Evolutionary conservation across 2,797 vertebrate species (phyloP), one percentile per base, ranked within the genome.

Genomic region (Hybognathus amarus): DNA sequence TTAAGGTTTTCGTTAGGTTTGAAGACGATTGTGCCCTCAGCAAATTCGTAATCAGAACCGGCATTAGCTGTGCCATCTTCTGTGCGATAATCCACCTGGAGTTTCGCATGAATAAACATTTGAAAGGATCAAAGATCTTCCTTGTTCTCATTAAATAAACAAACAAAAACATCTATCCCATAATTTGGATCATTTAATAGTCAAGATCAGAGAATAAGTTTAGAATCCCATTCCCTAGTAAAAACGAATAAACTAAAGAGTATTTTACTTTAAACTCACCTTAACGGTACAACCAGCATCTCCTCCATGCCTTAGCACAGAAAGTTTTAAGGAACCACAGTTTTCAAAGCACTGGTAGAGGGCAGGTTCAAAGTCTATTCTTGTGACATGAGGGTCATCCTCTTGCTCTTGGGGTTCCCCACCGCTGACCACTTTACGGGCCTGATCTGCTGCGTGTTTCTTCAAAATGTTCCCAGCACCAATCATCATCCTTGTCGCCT

Each of bases 401-500:
- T 95, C 95, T 87, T 93, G 94, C 56, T 93, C 89, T 54, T 87
- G 92, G 1, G 91, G 91, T 89, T 95, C 94, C 7, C 94, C 90
- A 75, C 93, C 93, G 90, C 94, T 96, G 85, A 96, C 93, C 83
- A 95, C 95, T 90, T 95, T 96, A 79, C 96, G 94, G 22, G 96
- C 95, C 91, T 96, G 95, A 90, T 96, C 96, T 0, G 96, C 95
- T 0, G 96, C 96, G 0, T 97, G 96, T 80, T 96, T 96, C 91
- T 96, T 97, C 5, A 97, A 92, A 85, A 97, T 96, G 91, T 97
- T 96, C 3, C 96, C 96, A 0, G 96, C 96, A 22, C 96, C 96
- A 0, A 96, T 97, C 96, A 97, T 96, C 95, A 96, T 96, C 88
- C 96, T 93, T 33, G 96, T 96, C n/a, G 96, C 96, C 80, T 96